Evolutionary conservation across 2,888 invertebrate species (phyloP).

Genomic region (Abrostola tripartita): DNA sequence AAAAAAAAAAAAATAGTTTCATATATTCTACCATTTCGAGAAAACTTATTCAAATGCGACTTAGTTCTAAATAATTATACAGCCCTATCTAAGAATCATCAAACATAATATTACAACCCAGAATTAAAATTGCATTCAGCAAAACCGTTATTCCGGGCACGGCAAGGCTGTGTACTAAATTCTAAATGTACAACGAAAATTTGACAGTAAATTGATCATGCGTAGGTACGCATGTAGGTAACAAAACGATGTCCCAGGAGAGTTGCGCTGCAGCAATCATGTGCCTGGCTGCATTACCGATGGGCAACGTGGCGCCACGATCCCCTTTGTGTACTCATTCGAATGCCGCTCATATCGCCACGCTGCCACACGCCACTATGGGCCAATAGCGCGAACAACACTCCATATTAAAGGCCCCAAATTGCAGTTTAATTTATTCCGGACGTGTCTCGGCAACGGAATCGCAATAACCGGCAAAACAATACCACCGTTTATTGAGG

Average conservation of each 20-base stretch:
- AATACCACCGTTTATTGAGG: conserved; percentile 81
- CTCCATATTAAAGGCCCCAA: conserved; percentile 87
- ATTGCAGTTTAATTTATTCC: conserved; percentile 88
- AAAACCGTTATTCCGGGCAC: conserved; percentile 23
- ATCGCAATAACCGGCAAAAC: conserved; percentile 86
- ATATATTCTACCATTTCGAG: no score
- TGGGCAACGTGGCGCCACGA: conserved; percentile 65
- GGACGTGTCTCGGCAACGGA: conserved; percentile 86
- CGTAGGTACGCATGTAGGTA: conserved; percentile 53
- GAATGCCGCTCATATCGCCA: conserved; percentile 83
- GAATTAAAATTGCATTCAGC: conserved; percentile 31
- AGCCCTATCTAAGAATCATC: conserved; percentile 19
- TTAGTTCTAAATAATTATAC: background rate
- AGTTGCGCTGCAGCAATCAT: conserved; percentile 72
- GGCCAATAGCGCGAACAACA: conserved; percentile 84
- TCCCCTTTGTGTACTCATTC: conserved; percentile 84
- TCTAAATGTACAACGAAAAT: conserved; percentile 50
- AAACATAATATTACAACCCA: conserved; percentile 23
- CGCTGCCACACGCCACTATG: conserved; percentile 75
- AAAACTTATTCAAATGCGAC: no score
- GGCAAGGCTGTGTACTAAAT: conserved; percentile 38
- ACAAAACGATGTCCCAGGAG: conserved; percentile 65
- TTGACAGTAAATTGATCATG: conserved; percentile 58
- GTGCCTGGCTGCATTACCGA: conserved; percentile 77
- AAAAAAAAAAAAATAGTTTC: no score